phyloP scores from a whole-genome alignment of 2,888 invertebrate genomes.

The Microplitis deprimator region DNA sequence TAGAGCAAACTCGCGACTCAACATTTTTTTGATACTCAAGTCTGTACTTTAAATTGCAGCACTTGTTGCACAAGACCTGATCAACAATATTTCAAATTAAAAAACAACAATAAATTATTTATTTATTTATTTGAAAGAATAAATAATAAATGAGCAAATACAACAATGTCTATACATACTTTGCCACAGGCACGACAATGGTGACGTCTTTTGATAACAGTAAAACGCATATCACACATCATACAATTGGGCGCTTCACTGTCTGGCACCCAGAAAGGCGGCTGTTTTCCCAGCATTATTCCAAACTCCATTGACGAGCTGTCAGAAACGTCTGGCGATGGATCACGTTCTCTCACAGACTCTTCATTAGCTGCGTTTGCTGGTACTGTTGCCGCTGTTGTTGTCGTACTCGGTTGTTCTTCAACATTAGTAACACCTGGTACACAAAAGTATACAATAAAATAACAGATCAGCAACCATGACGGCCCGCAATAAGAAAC shows the following conservation, averaged over 20 bases:
- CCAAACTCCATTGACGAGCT: slow-evolving; percentile 64
- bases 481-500: neutral
- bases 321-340: slow-evolving; percentile 64
- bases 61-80: slow-evolving; percentile 84
- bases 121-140: neutral
- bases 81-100: slow-evolving; percentile 18
- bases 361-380: neutral
- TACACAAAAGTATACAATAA: slow-evolving; percentile 38
- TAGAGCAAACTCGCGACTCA: slow-evolving; percentile 85
- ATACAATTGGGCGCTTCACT: slow-evolving; percentile 85
- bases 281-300: slow-evolving; percentile 78
- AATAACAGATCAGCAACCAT: slow-evolving; percentile 4
- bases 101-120: neutral
- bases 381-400: neutral
- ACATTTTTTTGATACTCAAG: slow-evolving; percentile 82
- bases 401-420: slow-evolving; percentile 50
- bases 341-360: slow-evolving; percentile 49
- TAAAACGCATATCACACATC: slow-evolving; percentile 86
- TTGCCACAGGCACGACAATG: slow-evolving; percentile 91
- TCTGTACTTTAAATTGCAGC: slow-evolving; percentile 81
- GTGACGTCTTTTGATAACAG: slow-evolving; percentile 86
- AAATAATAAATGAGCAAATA: slow-evolving; percentile 3
- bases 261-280: slow-evolving; percentile 92
- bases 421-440: slow-evolving; percentile 51
- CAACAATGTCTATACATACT: slow-evolving; percentile 69